Evolutionary conservation across 2,797 vertebrate species (phyloP), one percentile per base, ranked within the genome.

Genomic region (Galago senegalensis): DNA sequence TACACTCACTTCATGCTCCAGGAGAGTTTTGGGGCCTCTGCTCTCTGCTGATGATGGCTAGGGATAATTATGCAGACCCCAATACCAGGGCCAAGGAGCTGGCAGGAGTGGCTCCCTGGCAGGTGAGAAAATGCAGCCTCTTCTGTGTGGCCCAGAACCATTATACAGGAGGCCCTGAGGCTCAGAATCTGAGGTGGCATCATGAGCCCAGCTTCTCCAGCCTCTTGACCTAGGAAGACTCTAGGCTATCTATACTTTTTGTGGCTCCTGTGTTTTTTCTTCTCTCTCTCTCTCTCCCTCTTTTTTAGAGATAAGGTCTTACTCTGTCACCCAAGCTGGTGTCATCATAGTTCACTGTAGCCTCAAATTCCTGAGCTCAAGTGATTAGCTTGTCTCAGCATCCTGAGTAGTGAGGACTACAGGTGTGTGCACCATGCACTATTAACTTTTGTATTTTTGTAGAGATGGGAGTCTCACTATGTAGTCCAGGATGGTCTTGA

Each of bases 71-170:
- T 16, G 69, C 20, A 3, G 25, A 61, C 31, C 34, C 14, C 29
- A 13, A 43, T 65, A 65, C 16, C 60, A 63, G 17, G 73, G 43
- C n/a, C 5, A 27, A 40, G 72, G 3, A 2, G 16, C 21, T 20
- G 29, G 3, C 0, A 0, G 43, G 18, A 34, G 17, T 2, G 12
- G 18, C 7, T 2, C 1, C 46, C 40, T 43, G 21, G 13, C 14
- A 25, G 0, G 43, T n/a, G 43, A 75, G 46, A 76, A 53, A 17
- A 37, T 21, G 25, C 27, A 34, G 43, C 21, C 40, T 37, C 56
- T 46, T 69, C 60, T 14, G 3, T 0, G 2, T 58, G 53, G 56
- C 56, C 12, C 10, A 7, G 40, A 27, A n/a, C 73, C 34, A 6
- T 79, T 58, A 23, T 18, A 56, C 53, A 7, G 67, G 77, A 75